phyloP scores from a whole-genome alignment of 2,888 invertebrate genomes.

The Slavum lentiscoides region DNA sequence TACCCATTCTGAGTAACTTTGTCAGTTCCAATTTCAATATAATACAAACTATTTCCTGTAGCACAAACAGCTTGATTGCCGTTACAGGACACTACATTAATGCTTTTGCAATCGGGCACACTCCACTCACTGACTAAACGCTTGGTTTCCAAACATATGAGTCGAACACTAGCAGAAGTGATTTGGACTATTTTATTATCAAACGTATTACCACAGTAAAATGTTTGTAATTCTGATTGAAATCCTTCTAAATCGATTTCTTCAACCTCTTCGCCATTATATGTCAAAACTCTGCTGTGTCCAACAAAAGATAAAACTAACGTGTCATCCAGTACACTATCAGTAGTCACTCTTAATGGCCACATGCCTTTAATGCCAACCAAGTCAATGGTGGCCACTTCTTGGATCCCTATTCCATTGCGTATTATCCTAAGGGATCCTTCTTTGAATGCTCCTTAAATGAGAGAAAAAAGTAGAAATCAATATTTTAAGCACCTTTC shows the following conservation, averaged over 20 bases:
- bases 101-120: slow-evolving; percentile 69
- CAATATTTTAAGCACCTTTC: not conserved
- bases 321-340: slow-evolving; percentile 75
- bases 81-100: slow-evolving; percentile 88
- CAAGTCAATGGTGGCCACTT: slow-evolving; percentile 95
- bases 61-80: slow-evolving; percentile 78
- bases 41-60: slow-evolving; percentile 83
- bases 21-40: slow-evolving; percentile 72
- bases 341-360: slow-evolving; percentile 76
- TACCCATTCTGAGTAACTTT: slow-evolving; percentile 68
- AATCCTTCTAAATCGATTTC: slow-evolving; percentile 94
- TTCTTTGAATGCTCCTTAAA: slow-evolving; percentile 85
- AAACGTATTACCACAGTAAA: slow-evolving; percentile 89
- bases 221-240: slow-evolving; percentile 88
- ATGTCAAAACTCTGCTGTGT: slow-evolving; percentile 85
- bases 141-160: slow-evolving; percentile 72
- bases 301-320: slow-evolving; percentile 95
- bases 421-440: slow-evolving; percentile 95
- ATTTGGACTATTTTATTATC: slow-evolving; percentile 80
- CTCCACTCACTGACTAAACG: slow-evolving; percentile 73
- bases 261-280: slow-evolving; percentile 96
- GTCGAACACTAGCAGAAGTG: slow-evolving; percentile 72
- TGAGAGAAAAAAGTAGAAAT: slow-evolving; percentile 15
- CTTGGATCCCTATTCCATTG: slow-evolving; percentile 98
- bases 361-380: slow-evolving; percentile 98